Percentiles rank a stretch among this genome's conserved stretches.
phyloP scores from a whole-genome alignment of 2,113 vertebrate genomes.

The Equus przewalskii region DNA sequence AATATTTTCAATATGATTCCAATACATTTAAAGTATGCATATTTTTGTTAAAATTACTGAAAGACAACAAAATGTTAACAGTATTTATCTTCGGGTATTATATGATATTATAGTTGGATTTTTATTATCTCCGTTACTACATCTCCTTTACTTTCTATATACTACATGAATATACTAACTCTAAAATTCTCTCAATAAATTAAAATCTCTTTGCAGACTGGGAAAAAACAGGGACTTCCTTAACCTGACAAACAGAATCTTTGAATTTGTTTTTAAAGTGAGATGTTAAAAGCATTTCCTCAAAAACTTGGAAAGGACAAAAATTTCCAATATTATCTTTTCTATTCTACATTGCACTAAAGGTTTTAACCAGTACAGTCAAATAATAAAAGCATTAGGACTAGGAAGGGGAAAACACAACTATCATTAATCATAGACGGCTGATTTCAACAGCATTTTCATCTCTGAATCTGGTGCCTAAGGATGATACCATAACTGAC shows the following conservation, averaged over 20 bases:
- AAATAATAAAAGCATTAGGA: background rate
- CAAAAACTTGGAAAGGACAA: no score
- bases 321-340: no score
- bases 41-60: background rate
- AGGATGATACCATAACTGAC: background rate
- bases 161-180: no score
- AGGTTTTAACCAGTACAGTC: no score
- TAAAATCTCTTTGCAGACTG: no score
- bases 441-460: background rate
- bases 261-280: no score
- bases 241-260: no score
- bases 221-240: no score
- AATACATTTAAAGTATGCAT: background rate
- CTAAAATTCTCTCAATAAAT: no score
- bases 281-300: no score
- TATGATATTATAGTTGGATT: background rate
- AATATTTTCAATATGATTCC: background rate
- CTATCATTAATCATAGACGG: background rate
- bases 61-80: background rate
- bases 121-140: background rate
- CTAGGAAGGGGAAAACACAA: background rate
- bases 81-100: background rate
- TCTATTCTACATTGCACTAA: no score
- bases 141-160: no score
- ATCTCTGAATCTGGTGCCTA: background rate